A percentile compares a stretch with the other conserved stretches of the same genome.
These are phyloP conservation scores for Ecdyonurus torrentis DNA, from an alignment of 2,888 invertebrate species.

Conservation along the genomic window DNA sequence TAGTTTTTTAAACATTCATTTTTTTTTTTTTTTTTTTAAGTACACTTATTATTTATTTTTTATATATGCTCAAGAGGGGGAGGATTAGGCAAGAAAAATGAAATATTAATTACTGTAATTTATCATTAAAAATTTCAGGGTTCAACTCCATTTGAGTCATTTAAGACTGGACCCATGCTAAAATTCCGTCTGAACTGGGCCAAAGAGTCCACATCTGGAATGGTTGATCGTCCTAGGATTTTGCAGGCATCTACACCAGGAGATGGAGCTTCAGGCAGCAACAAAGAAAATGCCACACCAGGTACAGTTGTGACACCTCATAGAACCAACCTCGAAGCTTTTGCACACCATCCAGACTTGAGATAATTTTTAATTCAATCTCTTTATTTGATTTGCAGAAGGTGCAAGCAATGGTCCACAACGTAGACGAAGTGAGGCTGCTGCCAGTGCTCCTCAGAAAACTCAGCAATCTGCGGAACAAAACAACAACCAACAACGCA, in stretches of 20 bases:
- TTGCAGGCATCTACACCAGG: constrained; percentile 12
- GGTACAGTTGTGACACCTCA: neutral
- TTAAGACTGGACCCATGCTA: constrained; percentile 61
- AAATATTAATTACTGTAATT: too few relatives aligned
- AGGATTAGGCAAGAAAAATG: neutral
- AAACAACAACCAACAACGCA: constrained; percentile 20
- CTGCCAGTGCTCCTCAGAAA: neutral
- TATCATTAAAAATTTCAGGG: constrained; percentile 25
- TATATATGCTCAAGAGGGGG: too few relatives aligned
- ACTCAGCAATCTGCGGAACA: neutral
- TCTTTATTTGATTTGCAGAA: too few relatives aligned
- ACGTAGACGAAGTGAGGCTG: neutral
- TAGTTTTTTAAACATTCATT: too few relatives aligned
- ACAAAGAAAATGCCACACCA: constrained; percentile 9
- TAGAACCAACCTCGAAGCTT: too few relatives aligned
- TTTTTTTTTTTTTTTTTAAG: too few relatives aligned
- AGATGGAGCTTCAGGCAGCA: neutral
- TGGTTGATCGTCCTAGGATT: constrained; percentile 47
- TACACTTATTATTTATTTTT: too few relatives aligned
- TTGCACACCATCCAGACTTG: neutral
- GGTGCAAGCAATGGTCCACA: neutral
- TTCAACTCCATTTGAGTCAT: constrained; percentile 51
- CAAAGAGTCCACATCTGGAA: constrained; percentile 45
- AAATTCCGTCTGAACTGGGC: constrained; percentile 78
- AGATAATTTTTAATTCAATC: too few relatives aligned